A percentile compares a stretch with the other conserved stretches of the same genome.
phyloP scores from a whole-genome alignment of 2,888 invertebrate species.

The Drymonia ruficornis region DNA sequence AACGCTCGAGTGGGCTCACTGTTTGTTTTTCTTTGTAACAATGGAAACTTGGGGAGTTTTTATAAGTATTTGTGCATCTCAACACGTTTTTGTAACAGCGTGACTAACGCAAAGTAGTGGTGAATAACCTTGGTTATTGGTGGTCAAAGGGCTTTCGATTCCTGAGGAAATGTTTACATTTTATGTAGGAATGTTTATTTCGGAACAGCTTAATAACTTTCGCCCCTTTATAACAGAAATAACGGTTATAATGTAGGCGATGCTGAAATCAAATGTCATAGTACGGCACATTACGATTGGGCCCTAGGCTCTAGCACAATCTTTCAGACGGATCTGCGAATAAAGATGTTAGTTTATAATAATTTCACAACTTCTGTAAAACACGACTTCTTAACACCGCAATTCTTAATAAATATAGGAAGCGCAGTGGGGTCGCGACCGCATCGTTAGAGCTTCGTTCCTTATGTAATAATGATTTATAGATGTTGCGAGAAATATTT shows the following conservation, averaged over 20 bases:
- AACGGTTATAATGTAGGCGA: no score
- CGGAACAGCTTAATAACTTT: no score
- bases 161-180: no score
- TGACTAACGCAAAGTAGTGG: background rate
- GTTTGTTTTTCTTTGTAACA: constrained; percentile 1
- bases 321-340: no score
- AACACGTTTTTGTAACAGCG: background rate
- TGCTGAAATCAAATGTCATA: no score
- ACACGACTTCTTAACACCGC: constrained; percentile 1
- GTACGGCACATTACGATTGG: no score
- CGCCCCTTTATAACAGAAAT: no score
- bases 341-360: background rate
- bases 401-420: constrained; percentile 8
- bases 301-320: no score
- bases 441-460: constrained; percentile 1
- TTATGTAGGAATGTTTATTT: background rate
- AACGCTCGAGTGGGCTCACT: background rate
- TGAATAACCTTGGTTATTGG: background rate
- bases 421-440: constrained; percentile 3
- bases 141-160: no score
- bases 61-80: background rate
- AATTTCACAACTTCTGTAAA: background rate
- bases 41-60: background rate
- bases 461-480: constrained; percentile 5
- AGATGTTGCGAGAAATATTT: background rate